Evolutionary conservation across 2,888 invertebrate genomes (phyloP), one percentile per base, ranked within the genome.

Genomic region (Arctia plantaginis): DNA sequence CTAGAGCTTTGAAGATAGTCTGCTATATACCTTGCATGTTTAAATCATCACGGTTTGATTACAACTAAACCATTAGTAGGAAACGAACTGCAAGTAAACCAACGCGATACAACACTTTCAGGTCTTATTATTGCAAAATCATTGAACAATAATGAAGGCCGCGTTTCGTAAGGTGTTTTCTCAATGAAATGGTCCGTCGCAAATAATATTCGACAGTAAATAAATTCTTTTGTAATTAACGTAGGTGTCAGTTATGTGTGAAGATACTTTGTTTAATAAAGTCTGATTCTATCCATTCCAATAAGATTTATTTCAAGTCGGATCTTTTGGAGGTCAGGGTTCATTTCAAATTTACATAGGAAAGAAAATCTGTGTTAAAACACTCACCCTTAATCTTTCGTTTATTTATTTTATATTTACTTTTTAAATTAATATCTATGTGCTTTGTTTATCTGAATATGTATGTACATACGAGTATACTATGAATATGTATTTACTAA

Each of bases 141-240:
- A 76, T 77, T 77, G 77, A 76, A 77, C 75, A 83, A 82, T 75
- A 79, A 71, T 81, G 90, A 92, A 93, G 93, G 93, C 81, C 89
- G 79, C 73, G 77, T 90, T 89, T 87, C 89, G 86, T 85, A 89
- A 92, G 72, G 72, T 73, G 85, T 87, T 90, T 89, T 91, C 87
- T 88, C 85, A 85, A 85, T 85, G 81, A 82, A 88, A 78, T 82
- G 79, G 86, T 85, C 82, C 79, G 90, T 87, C 83, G 85, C 85
- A 85, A 87, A 83, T 86, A 81, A 80, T 80, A 75, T 76, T 62
- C 23, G 66, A 70, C 69, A 51, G 74, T 51, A 47, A 74, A 64
- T 65, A 27, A 64, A 73, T 69, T 47, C 41, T 30, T 51, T 23
- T 12, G 30, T n/a, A 62, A 62, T 64, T 62, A 69, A 35, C 55